Conservation (phyloP, 2,797 vertebrate species). For the Rhadinocentrus ornatus region DNA sequence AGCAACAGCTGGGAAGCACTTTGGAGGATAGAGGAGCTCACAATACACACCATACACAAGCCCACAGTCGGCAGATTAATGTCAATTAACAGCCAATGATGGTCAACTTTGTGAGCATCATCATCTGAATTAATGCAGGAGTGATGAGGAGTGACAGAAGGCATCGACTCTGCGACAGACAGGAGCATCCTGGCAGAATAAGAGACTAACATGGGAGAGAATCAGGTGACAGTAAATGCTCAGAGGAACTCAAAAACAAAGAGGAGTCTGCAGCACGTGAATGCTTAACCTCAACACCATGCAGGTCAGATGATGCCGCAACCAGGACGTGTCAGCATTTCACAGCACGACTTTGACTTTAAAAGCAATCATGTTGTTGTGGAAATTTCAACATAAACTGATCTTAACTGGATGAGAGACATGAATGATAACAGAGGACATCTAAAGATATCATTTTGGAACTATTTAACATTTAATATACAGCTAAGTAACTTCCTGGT, state of each 20-base stretch:
- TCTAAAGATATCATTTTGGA: too few species aligned
- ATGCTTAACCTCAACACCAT: neutral
- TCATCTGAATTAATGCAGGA: constrained; percentile 16
- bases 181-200: constrained; percentile 1
- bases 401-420: neutral
- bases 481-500: too few species aligned
- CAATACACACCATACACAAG: neutral
- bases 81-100: constrained; percentile 31
- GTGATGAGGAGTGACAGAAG: constrained; percentile 28
- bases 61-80: constrained; percentile 32
- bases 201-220: neutral
- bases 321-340: neutral
- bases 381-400: neutral
- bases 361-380: neutral
- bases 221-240: neutral
- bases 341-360: neutral
- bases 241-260: neutral
- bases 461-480: too few species aligned
- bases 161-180: neutral
- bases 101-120: constrained; percentile 19
- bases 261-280: neutral
- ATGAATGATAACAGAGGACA: too few species aligned
- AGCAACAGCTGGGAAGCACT: constrained; percentile 51
- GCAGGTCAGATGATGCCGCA: neutral
- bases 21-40: neutral